phyloP scores from a whole-genome alignment of 2,797 vertebrate species.

The Pangasius mekongensis region DNA sequence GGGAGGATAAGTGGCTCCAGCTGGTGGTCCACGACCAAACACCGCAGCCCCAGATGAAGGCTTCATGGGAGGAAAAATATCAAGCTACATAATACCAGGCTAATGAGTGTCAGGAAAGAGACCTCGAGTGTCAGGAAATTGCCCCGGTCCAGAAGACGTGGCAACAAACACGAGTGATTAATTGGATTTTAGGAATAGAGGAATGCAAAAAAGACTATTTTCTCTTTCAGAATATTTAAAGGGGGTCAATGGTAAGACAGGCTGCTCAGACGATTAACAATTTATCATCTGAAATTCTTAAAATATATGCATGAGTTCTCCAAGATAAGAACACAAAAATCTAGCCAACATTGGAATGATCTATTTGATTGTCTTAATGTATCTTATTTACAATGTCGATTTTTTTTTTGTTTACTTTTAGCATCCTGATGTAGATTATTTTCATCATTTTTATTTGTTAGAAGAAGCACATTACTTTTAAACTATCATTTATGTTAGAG shows the following conservation, averaged over 20 bases:
- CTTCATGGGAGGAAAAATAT: constrained; percentile 78
- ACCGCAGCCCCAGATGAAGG: constrained; percentile 77
- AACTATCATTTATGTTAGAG: neutral
- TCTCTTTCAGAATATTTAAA: constrained; percentile 46
- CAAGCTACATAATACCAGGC: constrained; percentile 80
- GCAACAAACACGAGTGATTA: constrained; percentile 76
- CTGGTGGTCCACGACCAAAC: constrained; percentile 80
- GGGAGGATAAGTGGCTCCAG: constrained; percentile 81
- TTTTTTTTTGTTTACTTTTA: neutral
- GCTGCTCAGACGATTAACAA: constrained; percentile 9
- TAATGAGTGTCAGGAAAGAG: constrained; percentile 84
- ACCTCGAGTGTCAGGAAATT: constrained; percentile 81
- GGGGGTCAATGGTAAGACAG: constrained; percentile 33
- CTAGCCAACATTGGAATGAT: neutral
- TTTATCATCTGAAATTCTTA: constrained; percentile 33
- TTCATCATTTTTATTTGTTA: neutral
- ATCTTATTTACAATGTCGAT: neutral
- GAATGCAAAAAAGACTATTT: constrained; percentile 33
- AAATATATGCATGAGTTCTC: neutral
- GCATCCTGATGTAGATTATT: neutral
- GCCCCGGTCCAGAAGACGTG: constrained; percentile 75
- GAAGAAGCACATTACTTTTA: neutral
- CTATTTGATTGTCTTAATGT: neutral
- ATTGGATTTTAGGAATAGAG: constrained; percentile 73
- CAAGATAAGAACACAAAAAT: neutral